phyloP scores from a whole-genome alignment of 2,113 vertebrate species.

The Malurus alboscapulatus region DNA sequence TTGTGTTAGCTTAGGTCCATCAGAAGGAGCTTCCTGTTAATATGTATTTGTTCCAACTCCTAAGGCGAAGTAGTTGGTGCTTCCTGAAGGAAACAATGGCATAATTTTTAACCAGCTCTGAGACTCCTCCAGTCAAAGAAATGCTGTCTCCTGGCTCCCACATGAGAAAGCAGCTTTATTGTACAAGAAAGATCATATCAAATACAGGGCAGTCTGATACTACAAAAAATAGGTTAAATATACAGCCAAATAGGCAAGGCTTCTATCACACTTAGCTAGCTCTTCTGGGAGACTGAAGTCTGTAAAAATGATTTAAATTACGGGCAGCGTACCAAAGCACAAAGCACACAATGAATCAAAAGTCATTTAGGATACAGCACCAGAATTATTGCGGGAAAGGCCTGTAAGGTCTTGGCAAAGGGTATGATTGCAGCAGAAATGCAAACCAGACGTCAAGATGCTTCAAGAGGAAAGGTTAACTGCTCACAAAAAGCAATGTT shows the following conservation, averaged over 20 bases:
- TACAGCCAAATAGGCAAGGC: background rate
- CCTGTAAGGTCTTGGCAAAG: conserved; percentile 30
- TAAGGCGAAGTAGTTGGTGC: conserved; percentile 36
- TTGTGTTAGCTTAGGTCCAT: conserved; percentile 14
- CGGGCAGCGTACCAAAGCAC: background rate
- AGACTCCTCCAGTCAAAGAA: background rate
- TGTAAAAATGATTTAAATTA: conserved; percentile 42
- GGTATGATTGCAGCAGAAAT: conserved; percentile 24
- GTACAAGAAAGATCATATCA: background rate
- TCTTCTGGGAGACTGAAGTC: background rate
- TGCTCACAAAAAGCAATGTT: background rate
- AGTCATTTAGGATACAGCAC: conserved; percentile 27
- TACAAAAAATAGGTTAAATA: background rate
- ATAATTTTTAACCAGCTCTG: conserved; percentile 46
- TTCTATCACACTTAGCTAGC: background rate
- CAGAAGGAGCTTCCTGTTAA: conserved; percentile 56
- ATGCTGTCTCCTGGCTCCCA: background rate
- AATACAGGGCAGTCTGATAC: background rate
- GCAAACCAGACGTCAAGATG: conserved; percentile 45
- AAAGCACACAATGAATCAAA: conserved; percentile 48
- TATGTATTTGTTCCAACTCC: conserved; percentile 25
- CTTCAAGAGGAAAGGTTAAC: conserved; percentile 49
- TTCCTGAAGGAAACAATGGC: conserved; percentile 67
- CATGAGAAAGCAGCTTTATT: background rate
- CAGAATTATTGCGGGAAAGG: conserved; percentile 54